Base-by-base conservation (phyloP, 1,140 invertebrate genomes). In the Wiebesia pumilae region DNA sequence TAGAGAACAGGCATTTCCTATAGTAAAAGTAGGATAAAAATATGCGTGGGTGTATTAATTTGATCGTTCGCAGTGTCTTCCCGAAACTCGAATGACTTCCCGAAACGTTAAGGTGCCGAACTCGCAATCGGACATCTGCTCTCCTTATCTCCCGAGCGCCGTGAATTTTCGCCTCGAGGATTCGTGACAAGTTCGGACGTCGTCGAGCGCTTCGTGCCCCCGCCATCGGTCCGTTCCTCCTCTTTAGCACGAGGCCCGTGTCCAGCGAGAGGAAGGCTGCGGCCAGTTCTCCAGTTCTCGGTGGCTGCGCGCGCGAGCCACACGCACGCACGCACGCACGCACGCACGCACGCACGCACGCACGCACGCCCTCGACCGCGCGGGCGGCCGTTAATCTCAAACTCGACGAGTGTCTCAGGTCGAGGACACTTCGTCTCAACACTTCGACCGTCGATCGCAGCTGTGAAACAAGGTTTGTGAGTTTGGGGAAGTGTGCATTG, bases 201-300 rank as follows among this genome's bases (percentile, higher is more conserved):
- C 40, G 75, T n/a, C n/a, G n/a, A n/a, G n/a, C 73, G 77, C 47
- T 77, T 30, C 14, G 14, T 47, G 27, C 58, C 35, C 62, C 58
- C 35, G 40, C 27, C 65, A 47, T 3, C 30, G 80, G 38, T 6
- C 65, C 38, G 6, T 27, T 62, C 58, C 38, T 67, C 40, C 27
- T 67, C 65, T 30, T 27, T 9, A 38, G n/a, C 38, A 40, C 9
- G 30, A 2, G 1, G 19, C 12, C 2, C 24, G 62, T 16, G 40
- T 43, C 6, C 43, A 16, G 62, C 33, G 80, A 67, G 62, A n/a
- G 80, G 30, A 30, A 24, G 30, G 1, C 78, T 71, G 84, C 85
- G 85, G 81, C 67, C 81, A 81, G 79, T 40, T 81, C 80, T 43
- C 81, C 90, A 91, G 91, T 91, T 89, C 88, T 88, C 89, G 43